phyloP scores from a whole-genome alignment of 2,113 vertebrate genomes.

The Ctenomys sociabilis region DNA sequence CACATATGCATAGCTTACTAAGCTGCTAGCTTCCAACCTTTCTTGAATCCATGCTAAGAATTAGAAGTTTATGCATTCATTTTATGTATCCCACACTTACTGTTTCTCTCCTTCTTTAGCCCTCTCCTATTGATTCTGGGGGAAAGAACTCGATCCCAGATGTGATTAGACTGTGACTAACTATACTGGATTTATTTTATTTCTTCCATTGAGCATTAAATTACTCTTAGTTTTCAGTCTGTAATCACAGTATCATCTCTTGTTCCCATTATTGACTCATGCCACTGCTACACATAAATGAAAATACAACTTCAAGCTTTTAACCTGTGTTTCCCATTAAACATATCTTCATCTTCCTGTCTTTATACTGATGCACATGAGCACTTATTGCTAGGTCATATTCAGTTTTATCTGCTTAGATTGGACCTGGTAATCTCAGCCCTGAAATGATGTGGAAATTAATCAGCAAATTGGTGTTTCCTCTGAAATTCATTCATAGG shows the following conservation, averaged over 20 bases:
- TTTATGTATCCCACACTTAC: not conserved
- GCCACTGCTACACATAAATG: not conserved
- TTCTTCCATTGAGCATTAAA: not conserved
- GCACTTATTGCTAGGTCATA: not conserved
- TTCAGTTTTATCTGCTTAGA: conserved; percentile 25
- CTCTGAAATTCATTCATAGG: not conserved
- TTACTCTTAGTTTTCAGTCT: not conserved
- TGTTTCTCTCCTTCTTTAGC: not conserved
- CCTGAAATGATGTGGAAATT: not conserved
- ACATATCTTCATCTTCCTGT: not conserved
- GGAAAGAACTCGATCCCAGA: not conserved
- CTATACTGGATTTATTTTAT: not conserved
- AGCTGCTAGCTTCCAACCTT: not conserved
- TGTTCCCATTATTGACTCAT: conserved; percentile 3
- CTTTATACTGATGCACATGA: not conserved
- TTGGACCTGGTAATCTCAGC: not conserved
- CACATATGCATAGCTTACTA: not conserved
- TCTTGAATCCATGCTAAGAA: not conserved
- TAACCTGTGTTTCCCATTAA: not conserved
- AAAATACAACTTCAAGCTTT: not conserved
- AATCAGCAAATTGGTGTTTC: not conserved
- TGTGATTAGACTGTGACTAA: not conserved
- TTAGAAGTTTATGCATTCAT: not conserved
- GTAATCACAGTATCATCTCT: not conserved
- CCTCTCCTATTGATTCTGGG: not conserved